phyloP scores from a whole-genome alignment of 2,797 vertebrate species.

The Heliangelus exortis region DNA sequence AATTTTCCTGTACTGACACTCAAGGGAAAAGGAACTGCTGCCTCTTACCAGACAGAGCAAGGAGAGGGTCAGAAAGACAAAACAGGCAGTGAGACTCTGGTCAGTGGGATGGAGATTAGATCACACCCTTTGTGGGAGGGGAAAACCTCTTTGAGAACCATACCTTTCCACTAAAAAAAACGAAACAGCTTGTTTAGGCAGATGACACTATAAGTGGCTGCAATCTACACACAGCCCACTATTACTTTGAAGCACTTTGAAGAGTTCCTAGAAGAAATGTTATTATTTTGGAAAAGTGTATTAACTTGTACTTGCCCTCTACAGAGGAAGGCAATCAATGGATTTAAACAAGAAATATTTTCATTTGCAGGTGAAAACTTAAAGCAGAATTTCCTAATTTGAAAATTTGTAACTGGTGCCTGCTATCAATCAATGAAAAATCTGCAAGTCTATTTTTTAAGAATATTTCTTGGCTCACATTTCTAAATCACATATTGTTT shows the following conservation, averaged over 20 bases:
- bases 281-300: background rate
- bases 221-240: accelerated
- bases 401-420: slow-evolving; percentile 14
- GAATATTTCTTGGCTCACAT: slow-evolving; percentile 37
- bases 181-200: background rate
- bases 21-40: background rate
- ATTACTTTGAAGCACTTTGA: background rate
- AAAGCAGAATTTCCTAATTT: background rate
- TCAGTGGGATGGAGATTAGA: background rate
- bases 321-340: background rate
- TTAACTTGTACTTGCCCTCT: background rate
- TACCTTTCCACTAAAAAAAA: background rate
- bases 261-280: background rate
- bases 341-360: background rate
- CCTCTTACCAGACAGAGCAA: background rate
- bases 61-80: background rate
- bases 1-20: background rate
- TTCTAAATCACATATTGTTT: slow-evolving; percentile 66
- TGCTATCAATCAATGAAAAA: slow-evolving; percentile 46
- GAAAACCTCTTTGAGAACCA: background rate
- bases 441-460: slow-evolving; percentile 51
- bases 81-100: background rate
- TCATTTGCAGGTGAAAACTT: slow-evolving; percentile 13
- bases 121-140: accelerated
- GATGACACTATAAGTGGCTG: accelerated